phyloP scores from a whole-genome alignment of 35 echinoderm and acorn worm genomes.

The Diadema setosum region DNA sequence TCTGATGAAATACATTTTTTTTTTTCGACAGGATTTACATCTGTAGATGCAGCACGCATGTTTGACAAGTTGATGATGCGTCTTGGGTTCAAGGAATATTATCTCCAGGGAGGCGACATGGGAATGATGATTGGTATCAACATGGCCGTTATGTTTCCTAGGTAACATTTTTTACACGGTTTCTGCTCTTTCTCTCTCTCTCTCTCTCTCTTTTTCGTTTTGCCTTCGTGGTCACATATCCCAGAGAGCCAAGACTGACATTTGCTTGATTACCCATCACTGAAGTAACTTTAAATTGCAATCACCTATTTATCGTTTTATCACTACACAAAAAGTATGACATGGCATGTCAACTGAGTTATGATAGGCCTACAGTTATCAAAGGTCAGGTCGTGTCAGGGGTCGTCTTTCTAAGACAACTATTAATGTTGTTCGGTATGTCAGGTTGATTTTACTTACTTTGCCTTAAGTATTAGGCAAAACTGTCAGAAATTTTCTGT shows the following conservation, averaged over 20 bases:
- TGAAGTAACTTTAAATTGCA: neutral
- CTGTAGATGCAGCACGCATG: constrained; percentile 42
- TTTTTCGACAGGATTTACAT: constrained; percentile 25
- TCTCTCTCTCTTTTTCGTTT: too few species aligned
- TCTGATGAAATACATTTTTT: neutral
- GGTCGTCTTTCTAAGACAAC: too few species aligned
- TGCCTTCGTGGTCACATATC: too few species aligned
- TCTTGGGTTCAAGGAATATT: constrained; percentile 69
- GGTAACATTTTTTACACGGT: constrained; percentile 15
- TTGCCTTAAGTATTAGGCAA: too few species aligned
- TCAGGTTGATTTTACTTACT: too few species aligned
- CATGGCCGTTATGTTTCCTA: constrained; percentile 50
- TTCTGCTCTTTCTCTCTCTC: too few species aligned
- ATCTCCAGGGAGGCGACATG: constrained; percentile 79
- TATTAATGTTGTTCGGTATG: too few species aligned
- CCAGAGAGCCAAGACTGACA: neutral
- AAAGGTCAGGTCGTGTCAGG: too few species aligned
- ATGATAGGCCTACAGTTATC: too few species aligned
- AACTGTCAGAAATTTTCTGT: too few species aligned
- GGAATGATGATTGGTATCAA: constrained; percentile 31
- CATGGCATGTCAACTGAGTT: neutral
- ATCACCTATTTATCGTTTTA: neutral
- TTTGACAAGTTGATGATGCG: constrained; percentile 73
- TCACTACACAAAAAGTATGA: neutral
- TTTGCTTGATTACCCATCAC: neutral